Evolutionary conservation across 2,888 invertebrate species (phyloP).

Genomic region (Steromphala cineraria): DNA sequence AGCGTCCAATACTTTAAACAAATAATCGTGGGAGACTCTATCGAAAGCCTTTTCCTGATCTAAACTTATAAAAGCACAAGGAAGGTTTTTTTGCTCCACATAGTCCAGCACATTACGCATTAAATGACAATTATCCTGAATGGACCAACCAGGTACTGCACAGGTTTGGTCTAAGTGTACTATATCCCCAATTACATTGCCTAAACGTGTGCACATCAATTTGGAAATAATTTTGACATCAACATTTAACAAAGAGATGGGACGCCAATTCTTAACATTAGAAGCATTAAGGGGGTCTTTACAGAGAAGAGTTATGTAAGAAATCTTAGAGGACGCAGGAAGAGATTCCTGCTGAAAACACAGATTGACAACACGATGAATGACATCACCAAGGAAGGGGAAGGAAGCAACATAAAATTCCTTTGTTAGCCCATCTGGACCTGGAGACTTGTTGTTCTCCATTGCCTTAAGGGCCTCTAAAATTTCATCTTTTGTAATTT

Average conservation of each 20-base stretch:
- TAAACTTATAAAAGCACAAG: conserved; percentile 38
- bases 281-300: conserved; percentile 36
- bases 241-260: conserved; percentile 45
- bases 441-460: conserved; percentile 42
- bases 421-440: conserved; percentile 42
- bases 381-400: conserved; percentile 26
- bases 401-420: conserved; percentile 40
- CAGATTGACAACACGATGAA: conserved; percentile 23
- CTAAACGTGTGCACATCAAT: conserved; percentile 36
- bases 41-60: conserved; percentile 56
- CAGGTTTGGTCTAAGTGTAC: conserved; percentile 45
- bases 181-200: conserved; percentile 31
- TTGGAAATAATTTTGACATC: conserved; percentile 49
- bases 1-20: conserved; percentile 36
- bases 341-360: conserved; percentile 27
- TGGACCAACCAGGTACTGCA: conserved; percentile 41
- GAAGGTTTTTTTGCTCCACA: conserved; percentile 37
- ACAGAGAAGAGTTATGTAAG: conserved; percentile 39
- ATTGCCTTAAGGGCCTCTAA: conserved; percentile 27
- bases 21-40: conserved; percentile 42
- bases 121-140: conserved; percentile 46
- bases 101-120: conserved; percentile 40
- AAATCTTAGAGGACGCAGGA: conserved; percentile 24
- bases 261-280: conserved; percentile 43
- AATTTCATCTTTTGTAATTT: conserved; percentile 1